Base-by-base conservation (phyloP, 2,888 invertebrate genomes). In the Andricus quercusramuli region DNA sequence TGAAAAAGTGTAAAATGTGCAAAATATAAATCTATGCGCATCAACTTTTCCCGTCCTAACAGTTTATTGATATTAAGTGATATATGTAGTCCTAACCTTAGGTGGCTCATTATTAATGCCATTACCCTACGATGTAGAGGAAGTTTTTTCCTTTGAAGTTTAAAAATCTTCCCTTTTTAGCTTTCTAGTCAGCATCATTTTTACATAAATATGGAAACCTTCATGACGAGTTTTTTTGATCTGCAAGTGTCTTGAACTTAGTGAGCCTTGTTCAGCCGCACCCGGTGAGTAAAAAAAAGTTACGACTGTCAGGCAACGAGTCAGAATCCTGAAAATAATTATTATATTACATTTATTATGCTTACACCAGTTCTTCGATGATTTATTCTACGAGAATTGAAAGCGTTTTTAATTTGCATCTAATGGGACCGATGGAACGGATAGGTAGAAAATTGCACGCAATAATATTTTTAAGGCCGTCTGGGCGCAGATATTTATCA, bases 391-490 rank as follows among this genome's bases (percentile, higher is more conserved):
- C n/a, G 32, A 41, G 41, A 32, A 41, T 67, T 67, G 6, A 41
- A 32, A 67, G 66, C 41, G 41, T 37, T 41, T 41, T 29, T 41
- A 37, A 67, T 67, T 67, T 67, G 66, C 66, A 67, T 67, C 41
- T 67, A 67, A 67, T 67, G 66, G 66, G 37, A 67, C 41, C 66
- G 41, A 67, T 67, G 66, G 41, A 67, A 67, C 32, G 37, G 41
- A 67, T 67, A 67, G 41, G 66, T 41, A 67, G 41, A 67, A 29
- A 67, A 67, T 41, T 67, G 41, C 32, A 67, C 66, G 66, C 66
- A 67, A 67, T 67, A 67, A 41, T 67, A 67, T 67, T 67, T 65
- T 41, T 41, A 67, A 67, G 66, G 66, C 37, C 66, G 37, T 67
- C 41, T 67, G 41, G 37, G 6, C 41, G 41, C n/a, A 22, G 66